Evolutionary conservation across 2,113 vertebrate genomes (phyloP).

Genomic region (Heterotis niloticus): DNA sequence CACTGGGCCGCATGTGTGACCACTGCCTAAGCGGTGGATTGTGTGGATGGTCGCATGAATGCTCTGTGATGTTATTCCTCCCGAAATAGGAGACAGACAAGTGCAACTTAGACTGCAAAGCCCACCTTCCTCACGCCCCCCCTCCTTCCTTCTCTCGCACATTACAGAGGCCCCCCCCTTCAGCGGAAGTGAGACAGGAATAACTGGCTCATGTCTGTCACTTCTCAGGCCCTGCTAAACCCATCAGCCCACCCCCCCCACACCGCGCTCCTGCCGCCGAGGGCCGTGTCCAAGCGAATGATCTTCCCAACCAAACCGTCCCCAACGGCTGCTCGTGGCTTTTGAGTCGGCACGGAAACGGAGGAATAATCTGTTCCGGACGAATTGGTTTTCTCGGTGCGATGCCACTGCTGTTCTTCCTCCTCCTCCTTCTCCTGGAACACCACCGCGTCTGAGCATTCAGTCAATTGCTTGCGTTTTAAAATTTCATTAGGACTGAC

Average conservation of each 20-base stretch:
- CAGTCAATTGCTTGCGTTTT: neutral
- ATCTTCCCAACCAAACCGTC: conserved; percentile 17
- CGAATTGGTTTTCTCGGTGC: neutral
- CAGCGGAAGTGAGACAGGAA: conserved; percentile 20
- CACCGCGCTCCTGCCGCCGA: conserved; percentile 12
- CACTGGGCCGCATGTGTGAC: neutral
- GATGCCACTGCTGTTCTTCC: neutral
- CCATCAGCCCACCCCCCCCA: conserved; percentile 21
- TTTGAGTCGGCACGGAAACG: neutral
- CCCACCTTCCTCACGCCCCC: neutral
- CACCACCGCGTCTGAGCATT: conserved; percentile 4
- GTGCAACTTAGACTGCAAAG: neutral
- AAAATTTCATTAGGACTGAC: conserved; percentile 5
- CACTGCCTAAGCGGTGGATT: neutral
- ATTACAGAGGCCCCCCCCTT: conserved; percentile 19
- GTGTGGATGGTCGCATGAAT: neutral
- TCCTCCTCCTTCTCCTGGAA: neutral
- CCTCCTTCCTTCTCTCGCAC: neutral
- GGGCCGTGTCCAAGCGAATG: conserved; percentile 17
- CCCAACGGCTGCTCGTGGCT: neutral
- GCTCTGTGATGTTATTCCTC: neutral
- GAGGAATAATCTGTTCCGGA: neutral
- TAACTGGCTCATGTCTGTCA: conserved; percentile 28
- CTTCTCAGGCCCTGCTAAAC: conserved; percentile 33
- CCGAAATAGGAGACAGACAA: neutral